These are phyloP conservation scores for Toxotes jaculatrix DNA, from an alignment of 2,113 vertebrate genomes.

Conservation along the genomic window DNA sequence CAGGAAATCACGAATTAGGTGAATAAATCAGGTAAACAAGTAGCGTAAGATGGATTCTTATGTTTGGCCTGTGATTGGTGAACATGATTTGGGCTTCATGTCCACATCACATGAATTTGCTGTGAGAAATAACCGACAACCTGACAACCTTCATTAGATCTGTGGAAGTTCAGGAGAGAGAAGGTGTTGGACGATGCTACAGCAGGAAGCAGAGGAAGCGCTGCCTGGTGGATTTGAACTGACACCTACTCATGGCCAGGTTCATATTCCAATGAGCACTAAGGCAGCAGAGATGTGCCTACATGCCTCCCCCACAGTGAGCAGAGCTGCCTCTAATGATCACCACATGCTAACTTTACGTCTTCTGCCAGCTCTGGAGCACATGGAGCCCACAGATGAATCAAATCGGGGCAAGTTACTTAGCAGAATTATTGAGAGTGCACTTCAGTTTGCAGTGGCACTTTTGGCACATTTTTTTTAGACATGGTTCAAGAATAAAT, in stretches of 20 bases:
- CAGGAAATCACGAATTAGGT: not conserved
- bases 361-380: constrained; percentile 51
- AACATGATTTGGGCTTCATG: not conserved
- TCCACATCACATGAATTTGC: not conserved
- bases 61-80: not conserved
- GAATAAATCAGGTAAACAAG: not conserved
- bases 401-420: constrained; percentile 25
- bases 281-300: constrained; percentile 77
- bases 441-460: not conserved
- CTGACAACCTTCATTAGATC: constrained; percentile 2
- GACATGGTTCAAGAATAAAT: not conserved
- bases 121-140: not conserved
- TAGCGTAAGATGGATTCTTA: not conserved
- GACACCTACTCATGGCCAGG: constrained; percentile 78
- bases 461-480: not conserved
- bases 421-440: not conserved
- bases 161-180: constrained; percentile 44
- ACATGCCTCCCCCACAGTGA: constrained; percentile 78
- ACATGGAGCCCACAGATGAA: constrained; percentile 47
- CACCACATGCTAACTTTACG: constrained; percentile 71
- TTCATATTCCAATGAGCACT: constrained; percentile 80
- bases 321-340: constrained; percentile 75
- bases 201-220: constrained; percentile 55
- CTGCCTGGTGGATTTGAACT: constrained; percentile 75
- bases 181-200: constrained; percentile 32